Evolutionary conservation across 1,140 invertebrate species (phyloP).

Genomic region (Brachionus manjavacas): DNA sequence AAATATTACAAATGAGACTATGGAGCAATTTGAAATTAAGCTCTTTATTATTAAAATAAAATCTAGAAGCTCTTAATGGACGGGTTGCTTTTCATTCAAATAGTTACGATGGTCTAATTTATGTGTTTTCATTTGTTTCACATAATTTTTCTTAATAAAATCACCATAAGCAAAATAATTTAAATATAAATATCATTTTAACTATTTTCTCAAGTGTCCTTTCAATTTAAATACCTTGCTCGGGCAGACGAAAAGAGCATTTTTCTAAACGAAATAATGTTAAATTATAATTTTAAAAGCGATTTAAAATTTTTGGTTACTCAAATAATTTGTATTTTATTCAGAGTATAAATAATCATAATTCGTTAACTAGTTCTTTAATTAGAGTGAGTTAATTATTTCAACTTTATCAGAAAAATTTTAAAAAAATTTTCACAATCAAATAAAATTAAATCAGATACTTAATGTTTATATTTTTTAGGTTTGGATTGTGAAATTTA

Average conservation of each 20-base stretch:
- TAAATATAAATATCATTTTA: background rate
- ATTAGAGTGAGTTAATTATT: no score
- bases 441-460: no score
- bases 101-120: background rate
- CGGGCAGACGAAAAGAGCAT: background rate
- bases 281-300: background rate
- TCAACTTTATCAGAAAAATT: no score
- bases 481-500: no score
- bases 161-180: background rate
- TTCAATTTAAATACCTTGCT: background rate
- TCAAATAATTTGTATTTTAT: background rate
- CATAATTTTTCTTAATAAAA: background rate
- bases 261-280: background rate
- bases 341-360: no score
- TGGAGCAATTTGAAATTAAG: background rate
- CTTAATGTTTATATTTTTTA: no score
- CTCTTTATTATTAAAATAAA: background rate
- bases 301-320: background rate
- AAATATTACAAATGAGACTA: constrained; percentile 6
- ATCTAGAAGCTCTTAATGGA: background rate
- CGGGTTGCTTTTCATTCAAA: background rate
- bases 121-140: background rate
- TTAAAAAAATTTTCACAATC: no score
- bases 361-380: no score
- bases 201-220: background rate